Conservation (phyloP, 2,888 invertebrate species). For the Eurois occulta region DNA sequence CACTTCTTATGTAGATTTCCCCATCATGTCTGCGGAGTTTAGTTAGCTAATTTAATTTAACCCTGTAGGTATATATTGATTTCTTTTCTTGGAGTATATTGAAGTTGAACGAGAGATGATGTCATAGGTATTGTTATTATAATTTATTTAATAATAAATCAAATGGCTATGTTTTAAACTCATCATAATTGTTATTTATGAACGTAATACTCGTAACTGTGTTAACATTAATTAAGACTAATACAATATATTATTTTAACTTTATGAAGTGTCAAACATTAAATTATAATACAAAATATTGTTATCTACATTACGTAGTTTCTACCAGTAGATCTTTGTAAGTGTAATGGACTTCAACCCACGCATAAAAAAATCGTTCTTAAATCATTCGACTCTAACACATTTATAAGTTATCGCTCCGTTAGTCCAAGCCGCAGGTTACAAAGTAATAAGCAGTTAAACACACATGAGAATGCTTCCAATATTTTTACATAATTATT, state of each 20-base stretch:
- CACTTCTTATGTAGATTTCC: too few species aligned
- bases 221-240: conserved; percentile 43
- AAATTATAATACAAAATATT: conserved; percentile 52
- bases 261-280: conserved; percentile 53
- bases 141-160: conserved; percentile 25
- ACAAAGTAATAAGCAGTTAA: conserved; percentile 86
- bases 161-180: background rate
- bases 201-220: conserved; percentile 18
- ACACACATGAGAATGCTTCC: conserved; percentile 81
- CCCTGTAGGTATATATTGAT: background rate
- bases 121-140: background rate
- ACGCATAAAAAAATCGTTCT: conserved; percentile 52
- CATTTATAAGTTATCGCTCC: conserved; percentile 77
- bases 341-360: conserved; percentile 46
- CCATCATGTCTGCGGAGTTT: background rate
- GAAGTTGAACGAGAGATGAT: background rate
- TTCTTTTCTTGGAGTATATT: background rate
- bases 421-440: conserved; percentile 81
- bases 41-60: background rate
- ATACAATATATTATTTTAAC: conserved; percentile 54
- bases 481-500: conserved; percentile 85
- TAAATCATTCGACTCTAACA: conserved; percentile 72
- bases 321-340: conserved; percentile 28
- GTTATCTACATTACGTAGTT: conserved; percentile 41
- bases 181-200: conserved; percentile 11